Evolutionary conservation across 2,113 vertebrate genomes (phyloP), one percentile per base, ranked within the genome.

Genomic region (Thunnus maccoyii): DNA sequence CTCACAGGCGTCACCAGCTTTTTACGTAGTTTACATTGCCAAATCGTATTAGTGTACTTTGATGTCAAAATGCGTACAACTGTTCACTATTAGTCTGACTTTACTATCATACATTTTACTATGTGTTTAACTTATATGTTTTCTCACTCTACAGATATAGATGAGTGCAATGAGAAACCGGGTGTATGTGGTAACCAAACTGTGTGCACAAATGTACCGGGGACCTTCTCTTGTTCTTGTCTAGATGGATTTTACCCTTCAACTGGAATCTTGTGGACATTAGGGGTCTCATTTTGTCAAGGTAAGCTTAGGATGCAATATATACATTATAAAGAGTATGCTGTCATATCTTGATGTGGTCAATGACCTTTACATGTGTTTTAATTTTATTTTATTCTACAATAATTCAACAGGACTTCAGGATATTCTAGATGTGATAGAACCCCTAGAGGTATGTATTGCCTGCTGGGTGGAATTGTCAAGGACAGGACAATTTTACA

Each of bases 161-260:
- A 94, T 12, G 93, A 94, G 65, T 94, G 93, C 69, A 48, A 0
- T 8, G 83, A 91, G 73, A 86, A 60, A 1, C 65, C 80, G 0
- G 50, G 51, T 22, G 41, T 90, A 48, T 94, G 93, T 85, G 93
- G 93, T 8, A 3, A 0, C 7, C 18, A 63, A 13, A 73, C 91
- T 20, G 15, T 87, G 16, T 94, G 93, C 20, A 88, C 78, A 11
- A 93, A 93, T 30, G 46, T 10, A 50, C 80, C 70, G 0, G 92
- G 92, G 17, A 75, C 66, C 20, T 94, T 86, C 64, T 71, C 71
- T 44, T 94, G 93, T 48, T 92, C 83, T 18, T 94, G 93, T 74
- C 76, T 77, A 2, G 88, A 92, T 8, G 88, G 83, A 57, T 93
- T 80, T 14, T 91, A 48, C 57, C 88, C 93, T 20, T 80, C 92